phyloP scores from a whole-genome alignment of 2,888 invertebrate species.

The Caenorhabditis doughertyi region DNA sequence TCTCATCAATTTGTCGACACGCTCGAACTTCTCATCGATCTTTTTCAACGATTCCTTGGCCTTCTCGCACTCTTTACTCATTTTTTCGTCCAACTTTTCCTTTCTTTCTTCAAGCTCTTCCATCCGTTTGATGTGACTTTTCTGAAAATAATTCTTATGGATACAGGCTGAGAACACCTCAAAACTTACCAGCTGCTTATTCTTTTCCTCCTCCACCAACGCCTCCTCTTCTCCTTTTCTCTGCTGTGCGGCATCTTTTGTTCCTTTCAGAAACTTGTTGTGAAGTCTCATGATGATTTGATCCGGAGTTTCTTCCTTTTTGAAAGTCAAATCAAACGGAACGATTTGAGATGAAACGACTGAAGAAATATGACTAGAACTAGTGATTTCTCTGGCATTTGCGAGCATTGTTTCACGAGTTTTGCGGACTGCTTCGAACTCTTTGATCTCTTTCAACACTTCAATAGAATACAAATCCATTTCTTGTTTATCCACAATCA shows the following conservation, averaged over 20 bases:
- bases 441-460: conserved; percentile 9
- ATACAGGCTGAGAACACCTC: too few relatives aligned
- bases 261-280: conserved; percentile 16
- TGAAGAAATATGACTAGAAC: background rate
- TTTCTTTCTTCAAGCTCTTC: background rate
- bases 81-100: background rate
- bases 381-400: conserved; percentile 3
- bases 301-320: background rate
- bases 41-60: background rate
- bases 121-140: background rate
- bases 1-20: background rate
- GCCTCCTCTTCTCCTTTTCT: background rate
- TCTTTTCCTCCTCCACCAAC: background rate
- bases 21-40: background rate
- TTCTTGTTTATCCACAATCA: conserved; percentile 24
- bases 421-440: conserved; percentile 1
- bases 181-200: background rate
- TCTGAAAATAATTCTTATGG: conserved; percentile 6
- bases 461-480: background rate
- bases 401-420: conserved; percentile 20
- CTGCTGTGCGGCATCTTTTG: conserved; percentile 10
- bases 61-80: background rate
- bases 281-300: conserved; percentile 11
- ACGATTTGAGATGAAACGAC: background rate
- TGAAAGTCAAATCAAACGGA: conserved; percentile 8